Evolutionary conservation across 2,797 vertebrate genomes (phyloP), one percentile per base, ranked within the genome.

Genomic region (Phrynocephalus guinanensis): DNA sequence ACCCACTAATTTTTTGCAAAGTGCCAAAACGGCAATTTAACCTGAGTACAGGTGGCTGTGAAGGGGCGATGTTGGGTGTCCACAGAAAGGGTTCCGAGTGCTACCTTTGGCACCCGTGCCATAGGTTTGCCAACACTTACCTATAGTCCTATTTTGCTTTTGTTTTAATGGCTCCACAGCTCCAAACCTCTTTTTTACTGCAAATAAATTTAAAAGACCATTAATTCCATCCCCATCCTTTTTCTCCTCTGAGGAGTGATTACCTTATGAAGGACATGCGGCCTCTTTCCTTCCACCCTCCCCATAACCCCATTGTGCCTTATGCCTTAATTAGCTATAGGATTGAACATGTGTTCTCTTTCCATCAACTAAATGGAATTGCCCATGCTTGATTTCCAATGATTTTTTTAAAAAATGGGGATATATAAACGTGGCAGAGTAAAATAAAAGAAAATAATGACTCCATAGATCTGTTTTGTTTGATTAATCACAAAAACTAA

Each of bases 401-500:
- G 91, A 91, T 92, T 93, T 95, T 18, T 18, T 15, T 92, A 93
- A 95, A 95, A 94, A 93, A 84, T 81, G 92, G 38, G 77, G 8
- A 80, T n/a, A 56, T 48, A 80, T 44, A 77, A 78, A 83, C 16
- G 70, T 16, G 8, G 70, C 9, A 2, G 3, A 26, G 10, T 44
- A 26, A 3, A 66, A 67, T 26, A 44, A 22, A 50, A 68, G 44
- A 22, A 6, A 60, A 38, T 38, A 94, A 95, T 94, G 95, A 92
- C 93, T 93, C 91, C 91, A 93, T 94, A 93, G 91, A 92, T 95
- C 94, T 93, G 96, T 95, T 95, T 95, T 91, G 90, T 96, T 96
- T 96, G 94, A 96, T 96, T 96, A 96, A 97, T 97, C 95, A 93
- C 93, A 91, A 95, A 96, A 95, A 96, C 95, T 50, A 72, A 67